These are phyloP conservation scores for Mimachlamys varia DNA, from an alignment of 2,888 invertebrate species.

Conservation along the genomic window DNA sequence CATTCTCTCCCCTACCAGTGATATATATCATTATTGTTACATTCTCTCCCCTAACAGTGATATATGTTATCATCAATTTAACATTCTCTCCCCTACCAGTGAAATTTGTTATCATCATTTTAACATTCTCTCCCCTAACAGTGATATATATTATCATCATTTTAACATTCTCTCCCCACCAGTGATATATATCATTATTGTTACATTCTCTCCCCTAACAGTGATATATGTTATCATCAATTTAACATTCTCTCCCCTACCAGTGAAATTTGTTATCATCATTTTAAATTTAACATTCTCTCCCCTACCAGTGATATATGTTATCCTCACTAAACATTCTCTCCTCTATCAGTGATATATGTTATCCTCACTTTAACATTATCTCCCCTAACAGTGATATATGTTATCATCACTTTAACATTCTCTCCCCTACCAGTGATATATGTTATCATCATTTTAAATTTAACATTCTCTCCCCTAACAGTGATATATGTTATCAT, in stretches of 20 bases:
- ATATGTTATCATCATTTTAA: conserved; percentile 82
- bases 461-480: conserved; percentile 40
- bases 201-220: conserved; percentile 59
- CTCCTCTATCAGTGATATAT: conserved; percentile 85
- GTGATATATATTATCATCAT: conserved; percentile 85
- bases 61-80: conserved; percentile 82
- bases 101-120: conserved; percentile 84
- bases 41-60: conserved; percentile 83
- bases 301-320: conserved; percentile 85
- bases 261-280: conserved; percentile 85
- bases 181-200: conserved; percentile 85
- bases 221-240: conserved; percentile 85
- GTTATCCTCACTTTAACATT: background rate
- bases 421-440: conserved; percentile 83
- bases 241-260: conserved; percentile 41
- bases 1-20: conserved; percentile 80
- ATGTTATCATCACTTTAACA: conserved; percentile 61
- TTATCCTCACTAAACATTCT: background rate
- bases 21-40: conserved; percentile 84
- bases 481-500: conserved; percentile 85
- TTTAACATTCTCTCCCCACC: conserved; percentile 43
- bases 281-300: background rate
- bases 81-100: conserved; percentile 66
- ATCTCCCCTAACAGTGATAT: conserved; percentile 85
- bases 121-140: conserved; percentile 59